Percentiles rank a stretch among this genome's conserved stretches.
Evolutionary conservation across 1,140 invertebrate genomes (phyloP).

Genomic region (Cydia splendana): DNA sequence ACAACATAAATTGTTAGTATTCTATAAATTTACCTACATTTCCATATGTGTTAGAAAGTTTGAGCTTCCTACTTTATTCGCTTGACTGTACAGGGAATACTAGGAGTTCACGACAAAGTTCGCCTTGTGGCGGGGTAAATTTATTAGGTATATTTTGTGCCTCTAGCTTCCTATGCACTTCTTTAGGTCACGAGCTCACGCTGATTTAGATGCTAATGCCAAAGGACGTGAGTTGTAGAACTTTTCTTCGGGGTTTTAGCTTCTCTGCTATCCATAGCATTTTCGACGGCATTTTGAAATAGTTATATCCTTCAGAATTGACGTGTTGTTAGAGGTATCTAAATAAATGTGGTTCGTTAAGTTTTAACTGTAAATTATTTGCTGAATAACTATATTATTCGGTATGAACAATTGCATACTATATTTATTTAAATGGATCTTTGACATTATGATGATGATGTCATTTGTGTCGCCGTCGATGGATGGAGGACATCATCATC

Average conservation of each 20-base stretch:
- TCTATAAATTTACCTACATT: slow-evolving; percentile 14
- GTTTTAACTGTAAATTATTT: too few relatives aligned
- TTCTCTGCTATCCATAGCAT: neutral
- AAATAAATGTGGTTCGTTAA: too few relatives aligned
- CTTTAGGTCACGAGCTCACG: slow-evolving; percentile 1
- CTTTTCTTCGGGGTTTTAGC: neutral
- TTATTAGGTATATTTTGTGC: slow-evolving; percentile 21
- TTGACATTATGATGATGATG: too few relatives aligned
- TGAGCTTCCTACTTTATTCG: slow-evolving; percentile 19
- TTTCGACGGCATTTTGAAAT: too few relatives aligned
- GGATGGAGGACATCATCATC: too few relatives aligned
- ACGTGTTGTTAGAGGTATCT: too few relatives aligned
- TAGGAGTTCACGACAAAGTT: neutral
- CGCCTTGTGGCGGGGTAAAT: slow-evolving; percentile 12
- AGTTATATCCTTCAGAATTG: too few relatives aligned
- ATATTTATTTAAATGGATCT: too few relatives aligned
- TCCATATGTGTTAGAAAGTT: slow-evolving; percentile 14
- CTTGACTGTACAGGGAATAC: slow-evolving; percentile 13
- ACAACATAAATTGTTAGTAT: neutral
- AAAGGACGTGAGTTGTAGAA: neutral
- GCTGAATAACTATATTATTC: too few relatives aligned
- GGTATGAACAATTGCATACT: too few relatives aligned
- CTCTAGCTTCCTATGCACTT: slow-evolving; percentile 1
- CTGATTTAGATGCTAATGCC: slow-evolving; percentile 10
- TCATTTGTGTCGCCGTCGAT: too few relatives aligned